A percentile compares a stretch with the other conserved stretches of the same genome.
phyloP scores from a whole-genome alignment of 2,113 vertebrate genomes.

The Pitta sordida region DNA sequence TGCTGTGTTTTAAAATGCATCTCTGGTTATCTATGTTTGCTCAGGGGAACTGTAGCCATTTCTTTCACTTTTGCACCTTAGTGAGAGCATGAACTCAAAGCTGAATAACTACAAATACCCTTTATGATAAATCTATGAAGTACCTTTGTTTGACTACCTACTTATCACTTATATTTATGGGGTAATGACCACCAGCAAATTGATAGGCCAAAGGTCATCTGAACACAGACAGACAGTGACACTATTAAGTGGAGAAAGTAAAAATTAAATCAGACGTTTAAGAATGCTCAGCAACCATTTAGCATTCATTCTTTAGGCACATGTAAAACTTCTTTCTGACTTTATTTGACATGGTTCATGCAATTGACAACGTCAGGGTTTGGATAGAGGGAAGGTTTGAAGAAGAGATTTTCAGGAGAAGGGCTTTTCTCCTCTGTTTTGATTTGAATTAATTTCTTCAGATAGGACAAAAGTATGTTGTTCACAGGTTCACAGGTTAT shows the following conservation, averaged over 20 bases:
- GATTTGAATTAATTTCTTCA: neutral
- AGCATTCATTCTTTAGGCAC: neutral
- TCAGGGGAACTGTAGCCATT: neutral
- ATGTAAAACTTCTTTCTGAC: neutral
- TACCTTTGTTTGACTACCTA: neutral
- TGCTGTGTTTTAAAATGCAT: neutral
- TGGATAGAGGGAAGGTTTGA: neutral
- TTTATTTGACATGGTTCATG: neutral
- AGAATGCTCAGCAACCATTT: neutral
- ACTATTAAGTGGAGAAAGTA: neutral
- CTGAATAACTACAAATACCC: neutral
- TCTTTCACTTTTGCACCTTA: neutral
- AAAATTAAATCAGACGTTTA: neutral
- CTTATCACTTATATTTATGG: neutral
- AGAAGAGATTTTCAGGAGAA: neutral
- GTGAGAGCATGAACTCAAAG: neutral
- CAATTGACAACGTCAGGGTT: neutral
- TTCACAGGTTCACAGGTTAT: too few relatives aligned
- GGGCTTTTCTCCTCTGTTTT: neutral
- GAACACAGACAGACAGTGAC: neutral
- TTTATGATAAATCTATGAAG: neutral
- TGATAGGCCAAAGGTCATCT: neutral
- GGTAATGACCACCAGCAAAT: neutral
- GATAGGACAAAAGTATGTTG: neutral
- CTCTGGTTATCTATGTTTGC: neutral